phyloP scores from a whole-genome alignment of 2,797 vertebrate genomes.

The Stomatorhinus walkeri region DNA sequence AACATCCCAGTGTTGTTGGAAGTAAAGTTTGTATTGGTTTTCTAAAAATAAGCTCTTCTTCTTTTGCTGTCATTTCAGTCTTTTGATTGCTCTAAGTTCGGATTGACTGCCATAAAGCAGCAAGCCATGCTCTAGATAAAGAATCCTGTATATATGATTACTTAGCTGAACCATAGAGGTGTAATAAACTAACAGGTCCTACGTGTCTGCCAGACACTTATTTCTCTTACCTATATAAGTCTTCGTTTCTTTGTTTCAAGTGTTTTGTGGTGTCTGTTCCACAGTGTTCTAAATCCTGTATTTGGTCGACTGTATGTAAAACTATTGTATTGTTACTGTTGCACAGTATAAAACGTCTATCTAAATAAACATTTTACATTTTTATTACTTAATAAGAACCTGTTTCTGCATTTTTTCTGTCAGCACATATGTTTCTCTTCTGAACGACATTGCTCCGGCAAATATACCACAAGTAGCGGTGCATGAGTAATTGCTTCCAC shows the following conservation, averaged over 20 bases:
- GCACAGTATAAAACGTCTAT: slow-evolving; percentile 45
- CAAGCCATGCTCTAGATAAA: slow-evolving; percentile 16
- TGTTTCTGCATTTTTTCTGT: background rate
- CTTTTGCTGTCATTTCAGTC: slow-evolving; percentile 19
- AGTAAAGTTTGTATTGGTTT: slow-evolving; percentile 13
- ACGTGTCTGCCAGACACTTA: slow-evolving; percentile 7
- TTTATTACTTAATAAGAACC: slow-evolving; percentile 36
- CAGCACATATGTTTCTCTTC: background rate
- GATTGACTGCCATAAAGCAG: slow-evolving; percentile 6
- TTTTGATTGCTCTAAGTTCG: slow-evolving; percentile 8
- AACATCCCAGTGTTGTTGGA: slow-evolving; percentile 61
- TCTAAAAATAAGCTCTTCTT: slow-evolving; percentile 14
- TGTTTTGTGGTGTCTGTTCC: slow-evolving; percentile 34
- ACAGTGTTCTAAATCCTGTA: slow-evolving; percentile 31
- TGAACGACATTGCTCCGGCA: background rate
- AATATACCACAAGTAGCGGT: background rate
- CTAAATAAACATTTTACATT: slow-evolving; percentile 50
- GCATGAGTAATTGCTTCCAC: background rate
- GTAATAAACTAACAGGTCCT: slow-evolving; percentile 24
- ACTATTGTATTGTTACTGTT: slow-evolving; percentile 38
- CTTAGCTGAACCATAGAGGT: slow-evolving; percentile 22
- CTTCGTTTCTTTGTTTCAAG: slow-evolving; percentile 26
- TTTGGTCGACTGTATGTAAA: slow-evolving; percentile 36
- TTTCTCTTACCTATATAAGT: slow-evolving; percentile 23
- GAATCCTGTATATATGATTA: background rate